These are phyloP conservation scores for Apostichopus leukothele DNA, from an alignment of 53 echinoderm and acorn worm species.

Conservation along the genomic window DNA sequence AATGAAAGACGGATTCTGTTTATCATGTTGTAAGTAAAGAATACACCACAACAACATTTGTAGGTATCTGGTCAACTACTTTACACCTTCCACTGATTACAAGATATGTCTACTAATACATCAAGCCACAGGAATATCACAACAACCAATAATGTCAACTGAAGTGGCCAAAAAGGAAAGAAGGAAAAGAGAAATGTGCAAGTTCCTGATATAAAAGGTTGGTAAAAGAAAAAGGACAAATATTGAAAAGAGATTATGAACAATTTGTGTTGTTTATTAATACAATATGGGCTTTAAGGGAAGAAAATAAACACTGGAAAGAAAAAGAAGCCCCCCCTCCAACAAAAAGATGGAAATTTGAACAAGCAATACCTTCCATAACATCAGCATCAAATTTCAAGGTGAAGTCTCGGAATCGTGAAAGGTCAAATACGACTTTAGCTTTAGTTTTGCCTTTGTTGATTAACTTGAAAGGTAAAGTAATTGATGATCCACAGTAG, in stretches of 20 bases:
- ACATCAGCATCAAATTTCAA: slow-evolving; percentile 95
- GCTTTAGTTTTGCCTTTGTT: slow-evolving; percentile 86
- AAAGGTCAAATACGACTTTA: slow-evolving; percentile 95
- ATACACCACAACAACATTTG: too few relatives aligned
- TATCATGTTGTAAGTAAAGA: too few relatives aligned
- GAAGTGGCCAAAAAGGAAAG: background rate
- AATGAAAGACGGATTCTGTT: too few relatives aligned
- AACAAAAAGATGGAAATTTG: too few relatives aligned
- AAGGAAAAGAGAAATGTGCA: background rate
- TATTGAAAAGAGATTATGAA: too few relatives aligned
- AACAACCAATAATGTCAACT: too few relatives aligned
- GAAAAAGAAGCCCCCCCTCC: background rate
- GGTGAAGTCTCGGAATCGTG: slow-evolving; percentile 86
- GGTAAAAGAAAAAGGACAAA: too few relatives aligned
- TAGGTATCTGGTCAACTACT: too few relatives aligned
- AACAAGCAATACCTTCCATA: slow-evolving; percentile 81
- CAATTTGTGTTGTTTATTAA: too few relatives aligned
- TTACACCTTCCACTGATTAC: too few relatives aligned
- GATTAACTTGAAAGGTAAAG: slow-evolving; percentile 85
- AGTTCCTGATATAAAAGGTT: background rate
- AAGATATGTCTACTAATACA: too few relatives aligned
- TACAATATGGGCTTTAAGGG: background rate
- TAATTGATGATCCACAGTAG: slow-evolving; percentile 85
- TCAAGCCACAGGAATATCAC: too few relatives aligned
- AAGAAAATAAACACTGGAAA: background rate